These are phyloP conservation scores for Sphaerodactylus townsendi DNA, from an alignment of 2,113 vertebrate genomes.

Conservation along the genomic window DNA sequence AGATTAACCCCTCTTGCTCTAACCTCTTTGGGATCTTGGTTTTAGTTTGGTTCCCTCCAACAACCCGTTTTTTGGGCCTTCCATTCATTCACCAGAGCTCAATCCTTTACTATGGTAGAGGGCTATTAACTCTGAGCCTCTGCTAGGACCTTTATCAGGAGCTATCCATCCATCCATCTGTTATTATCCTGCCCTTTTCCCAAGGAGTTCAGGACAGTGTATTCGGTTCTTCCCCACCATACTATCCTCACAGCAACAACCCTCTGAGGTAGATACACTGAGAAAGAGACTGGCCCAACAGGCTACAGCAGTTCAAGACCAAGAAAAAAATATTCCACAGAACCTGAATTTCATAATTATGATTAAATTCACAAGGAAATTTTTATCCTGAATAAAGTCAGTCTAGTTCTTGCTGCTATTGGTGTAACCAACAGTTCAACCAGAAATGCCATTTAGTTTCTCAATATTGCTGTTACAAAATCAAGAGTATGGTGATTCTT, in stretches of 20 bases:
- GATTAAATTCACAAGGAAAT: not conserved
- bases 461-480: not conserved
- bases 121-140: too few species aligned
- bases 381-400: not conserved
- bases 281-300: too few species aligned
- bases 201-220: too few species aligned
- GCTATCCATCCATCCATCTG: too few species aligned
- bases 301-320: not conserved
- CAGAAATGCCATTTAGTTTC: not conserved
- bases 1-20: not conserved
- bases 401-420: not conserved
- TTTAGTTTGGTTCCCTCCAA: too few species aligned
- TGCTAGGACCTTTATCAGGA: too few species aligned
- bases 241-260: too few species aligned
- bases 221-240: too few species aligned
- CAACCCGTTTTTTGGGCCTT: too few species aligned
- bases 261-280: too few species aligned
- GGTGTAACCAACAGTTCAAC: not conserved
- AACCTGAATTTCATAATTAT: not conserved
- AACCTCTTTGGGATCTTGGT: not conserved
- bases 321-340: not conserved
- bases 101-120: not conserved
- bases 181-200: too few species aligned
- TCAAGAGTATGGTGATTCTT: not conserved
- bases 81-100: not conserved